Evolutionary conservation across 2,797 vertebrate species (phyloP), one percentile per base, ranked within the genome.

Genomic region (Amblyraja radiata): DNA sequence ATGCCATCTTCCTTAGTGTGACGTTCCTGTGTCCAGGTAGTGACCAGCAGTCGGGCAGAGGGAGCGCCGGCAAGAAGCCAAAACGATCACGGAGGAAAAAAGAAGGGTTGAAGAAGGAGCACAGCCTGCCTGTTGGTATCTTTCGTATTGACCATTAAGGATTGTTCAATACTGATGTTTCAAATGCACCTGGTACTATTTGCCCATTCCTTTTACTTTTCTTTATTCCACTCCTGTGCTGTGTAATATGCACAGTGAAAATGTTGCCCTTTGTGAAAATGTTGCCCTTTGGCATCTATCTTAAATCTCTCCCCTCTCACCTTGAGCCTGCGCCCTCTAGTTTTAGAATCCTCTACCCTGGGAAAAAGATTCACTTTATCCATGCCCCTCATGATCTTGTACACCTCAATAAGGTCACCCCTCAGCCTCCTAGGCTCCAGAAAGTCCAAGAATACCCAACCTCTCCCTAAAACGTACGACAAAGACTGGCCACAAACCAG

Each of bases 61-160:
- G 94, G 74, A 94, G 94, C 54, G 93, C 93, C 73, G 94, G 92
- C 46, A 94, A 93, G 90, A 95, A 95, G 93, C 65, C 93, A 93
- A 95, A 94, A 93, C 95, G 61, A 94, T 94, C 93, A 74, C 95
- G 94, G 94, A 95, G 80, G 93, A 95, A 95, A 94, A 95, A 93
- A 94, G 94, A 28, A 54, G 81, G 93, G 71, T 86, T 74, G 90
- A 94, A 93, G 71, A 94, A 94, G 83, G 93, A 95, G 94, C 95
- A 96, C 61, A 95, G 94, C 14, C 94, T 95, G 39, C 93, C 93
- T 0, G 97, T 97, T 95, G 0, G 96, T 96, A 83, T 58, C 65
- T 39, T n/a, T 92, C 46, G n/a, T 46, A 91, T 13, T 39, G 8
- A 54, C 23, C 28, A 2, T 54, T 54, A 74, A 36, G 46, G 28